Conservation (phyloP, 1,140 invertebrate genomes). For the Apis dorsata region DNA sequence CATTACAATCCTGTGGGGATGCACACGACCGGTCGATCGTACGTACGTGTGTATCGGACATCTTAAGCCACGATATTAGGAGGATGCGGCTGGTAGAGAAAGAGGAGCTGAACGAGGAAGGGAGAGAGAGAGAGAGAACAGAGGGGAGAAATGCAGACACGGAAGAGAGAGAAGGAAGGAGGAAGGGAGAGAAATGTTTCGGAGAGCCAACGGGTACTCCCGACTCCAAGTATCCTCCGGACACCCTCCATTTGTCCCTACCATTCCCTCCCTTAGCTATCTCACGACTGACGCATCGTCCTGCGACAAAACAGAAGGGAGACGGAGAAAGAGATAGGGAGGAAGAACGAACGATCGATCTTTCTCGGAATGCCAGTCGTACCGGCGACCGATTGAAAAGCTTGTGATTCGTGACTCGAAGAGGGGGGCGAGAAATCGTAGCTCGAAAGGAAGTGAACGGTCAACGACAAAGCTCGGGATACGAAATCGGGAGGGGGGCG, state of each 20-base stretch:
- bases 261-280: conserved; percentile 58
- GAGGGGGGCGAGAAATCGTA: conserved; percentile 51
- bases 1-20: conserved; percentile 31
- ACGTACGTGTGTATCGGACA: conserved; percentile 62
- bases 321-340: conserved; percentile 17
- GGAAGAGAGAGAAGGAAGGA: neutral
- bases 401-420: conserved; percentile 62
- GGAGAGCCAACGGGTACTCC: conserved; percentile 56
- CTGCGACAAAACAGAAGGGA: conserved; percentile 42
- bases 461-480: conserved; percentile 21
- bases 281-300: conserved; percentile 62
- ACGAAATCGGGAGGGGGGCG: neutral
- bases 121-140: conserved; percentile 21
- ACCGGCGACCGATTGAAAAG: conserved; percentile 64
- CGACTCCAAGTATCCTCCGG: conserved; percentile 62
- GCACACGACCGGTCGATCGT: conserved; percentile 52
- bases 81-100: neutral
- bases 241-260: conserved; percentile 65
- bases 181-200: conserved; percentile 44
- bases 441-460: conserved; percentile 5
- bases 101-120: neutral
- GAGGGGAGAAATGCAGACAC: conserved; percentile 17
- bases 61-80: conserved; percentile 64
- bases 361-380: conserved; percentile 63
- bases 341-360: conserved; percentile 57